Conservation (phyloP, 2,888 invertebrate genomes). For the Lithophane ornitopus region DNA sequence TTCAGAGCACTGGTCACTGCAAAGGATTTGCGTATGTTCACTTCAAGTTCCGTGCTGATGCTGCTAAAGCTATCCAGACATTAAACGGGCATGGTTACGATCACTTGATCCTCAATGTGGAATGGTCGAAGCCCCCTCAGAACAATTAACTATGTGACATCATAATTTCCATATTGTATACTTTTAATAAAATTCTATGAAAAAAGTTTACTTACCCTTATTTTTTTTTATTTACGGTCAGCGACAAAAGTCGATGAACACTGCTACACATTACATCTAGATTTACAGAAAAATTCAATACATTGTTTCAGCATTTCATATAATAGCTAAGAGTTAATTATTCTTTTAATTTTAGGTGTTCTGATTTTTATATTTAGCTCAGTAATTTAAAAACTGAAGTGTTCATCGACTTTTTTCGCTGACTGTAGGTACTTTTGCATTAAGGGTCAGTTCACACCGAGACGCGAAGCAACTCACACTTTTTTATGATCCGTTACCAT, state of each 20-base stretch:
- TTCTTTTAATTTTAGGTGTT: not conserved
- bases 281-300: not conserved
- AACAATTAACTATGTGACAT: conserved; percentile 77
- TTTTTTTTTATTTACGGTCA: conserved; percentile 5
- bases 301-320: not conserved
- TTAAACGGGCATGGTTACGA: conserved; percentile 99
- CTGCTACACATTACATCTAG: not conserved
- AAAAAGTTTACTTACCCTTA: conserved; percentile 9
- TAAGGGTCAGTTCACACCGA: too few species aligned
- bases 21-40: conserved; percentile 99
- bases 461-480: too few species aligned
- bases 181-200: conserved; percentile 65
- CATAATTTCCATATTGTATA: conserved; percentile 71
- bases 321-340: not conserved
- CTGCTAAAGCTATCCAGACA: conserved; percentile 96
- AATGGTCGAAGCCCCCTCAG: conserved; percentile 98
- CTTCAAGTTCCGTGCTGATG: conserved; percentile 97
- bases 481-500: too few species aligned
- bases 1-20: conserved; percentile 94
- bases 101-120: conserved; percentile 99
- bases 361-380: too few species aligned
- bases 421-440: not conserved
- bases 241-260: not conserved
- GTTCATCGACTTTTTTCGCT: not conserved
- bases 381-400: too few species aligned